Conservation (phyloP, 2,113 vertebrate species). For the Serinus canaria region DNA sequence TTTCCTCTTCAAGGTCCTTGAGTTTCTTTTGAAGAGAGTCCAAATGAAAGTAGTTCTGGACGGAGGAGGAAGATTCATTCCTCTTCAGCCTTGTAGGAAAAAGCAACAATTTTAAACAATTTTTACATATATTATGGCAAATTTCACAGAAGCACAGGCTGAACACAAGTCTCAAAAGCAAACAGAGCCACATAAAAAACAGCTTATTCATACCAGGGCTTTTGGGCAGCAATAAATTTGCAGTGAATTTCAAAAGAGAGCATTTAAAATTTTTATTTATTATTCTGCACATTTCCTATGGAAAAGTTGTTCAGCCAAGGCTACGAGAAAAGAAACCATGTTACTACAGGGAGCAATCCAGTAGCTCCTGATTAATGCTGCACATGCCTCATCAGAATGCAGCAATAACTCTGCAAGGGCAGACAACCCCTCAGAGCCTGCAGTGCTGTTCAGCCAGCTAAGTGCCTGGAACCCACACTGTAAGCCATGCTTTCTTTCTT, state of each 20-base stretch:
- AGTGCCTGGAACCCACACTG: fast-evolving
- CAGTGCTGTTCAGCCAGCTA: not conserved
- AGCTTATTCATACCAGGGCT: not conserved
- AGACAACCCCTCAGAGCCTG: not conserved
- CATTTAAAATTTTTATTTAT: not conserved
- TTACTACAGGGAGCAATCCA: not conserved
- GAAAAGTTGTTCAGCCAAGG: not conserved
- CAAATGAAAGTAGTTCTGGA: slow-evolving; percentile 89
- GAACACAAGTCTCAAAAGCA: not conserved
- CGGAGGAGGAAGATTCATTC: slow-evolving; percentile 82
- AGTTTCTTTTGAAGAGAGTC: slow-evolving; percentile 97
- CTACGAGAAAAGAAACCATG: not conserved
- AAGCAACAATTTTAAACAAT: not conserved
- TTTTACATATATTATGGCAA: not conserved
- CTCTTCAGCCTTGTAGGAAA: slow-evolving; percentile 78
- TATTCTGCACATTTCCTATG: not conserved
- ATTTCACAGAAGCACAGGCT: not conserved
- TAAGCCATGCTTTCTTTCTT: not conserved
- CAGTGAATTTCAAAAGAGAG: not conserved
- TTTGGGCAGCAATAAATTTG: not conserved
- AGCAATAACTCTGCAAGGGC: not conserved
- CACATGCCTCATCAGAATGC: not conserved
- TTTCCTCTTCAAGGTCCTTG: slow-evolving; percentile 96
- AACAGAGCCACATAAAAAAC: not conserved
- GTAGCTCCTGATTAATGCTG: not conserved